Evolutionary conservation across 1,140 invertebrate species (phyloP), one percentile per base, ranked within the genome.

Genomic region (Reticulitermes speratus): DNA sequence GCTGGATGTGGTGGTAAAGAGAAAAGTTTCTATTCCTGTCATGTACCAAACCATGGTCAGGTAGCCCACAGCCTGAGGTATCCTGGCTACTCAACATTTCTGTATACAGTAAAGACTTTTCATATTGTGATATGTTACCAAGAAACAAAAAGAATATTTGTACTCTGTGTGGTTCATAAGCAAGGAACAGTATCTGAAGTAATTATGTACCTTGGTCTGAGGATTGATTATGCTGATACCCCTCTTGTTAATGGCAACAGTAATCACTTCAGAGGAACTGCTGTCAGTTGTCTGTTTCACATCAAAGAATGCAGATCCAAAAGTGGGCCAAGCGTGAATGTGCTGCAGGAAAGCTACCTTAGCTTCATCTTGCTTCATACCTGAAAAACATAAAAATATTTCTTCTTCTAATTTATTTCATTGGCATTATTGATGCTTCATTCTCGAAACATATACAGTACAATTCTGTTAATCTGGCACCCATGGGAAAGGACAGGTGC

Each of bases 291-390:
- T 96, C 90, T 95, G 97, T 90, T 97, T 97, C 0, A 98, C 97
- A 93, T 98, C 96, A 91, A 99, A 99, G 92, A 99, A 99, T 1
- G 98, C 97, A 14, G 97, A 98, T 30, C 98, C 98, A 92, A 98
- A 99, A 86, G 97, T 98, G 14, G 96, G 95, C 93, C 96, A 96
- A 89, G 94, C 93, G 89, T 95, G 95, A 59, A 98, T 95, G 87
- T 94, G 93, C 89, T 97, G 96, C 19, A 99, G 92, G 90, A 99
- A 98, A 87, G 93, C 92, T 44, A 96, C 92, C 91, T 98, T 98
- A 0, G 97, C 96, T 88, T 97, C 94, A 52, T 95, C 94, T 65
- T 92, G 90, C 45, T 89, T 93, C 88, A 94, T 92, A 30, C 92
- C 93, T 92, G 44, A 69, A 86, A 86, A 16, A 5, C 21, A 84